phyloP scores from a whole-genome alignment of 2,113 vertebrate genomes.

The Cyprinodon variegatus region DNA sequence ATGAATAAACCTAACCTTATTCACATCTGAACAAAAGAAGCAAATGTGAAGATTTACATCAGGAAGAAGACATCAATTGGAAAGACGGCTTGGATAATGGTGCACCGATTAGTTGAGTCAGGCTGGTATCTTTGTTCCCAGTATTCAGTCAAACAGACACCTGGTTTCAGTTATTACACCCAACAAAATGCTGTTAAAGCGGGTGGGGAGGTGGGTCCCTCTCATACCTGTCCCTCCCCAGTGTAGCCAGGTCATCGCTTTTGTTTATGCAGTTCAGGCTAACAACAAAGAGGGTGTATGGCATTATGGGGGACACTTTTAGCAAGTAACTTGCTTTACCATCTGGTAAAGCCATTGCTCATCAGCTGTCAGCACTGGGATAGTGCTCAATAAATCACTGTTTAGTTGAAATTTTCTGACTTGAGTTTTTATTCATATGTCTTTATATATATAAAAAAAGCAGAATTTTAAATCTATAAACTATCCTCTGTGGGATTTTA shows the following conservation, averaged over 20 bases:
- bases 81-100: slow-evolving; percentile 31
- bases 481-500: slow-evolving; percentile 57
- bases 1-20: slow-evolving; percentile 10
- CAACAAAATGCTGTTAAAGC: slow-evolving; percentile 66
- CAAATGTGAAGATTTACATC: slow-evolving; percentile 27
- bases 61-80: slow-evolving; percentile 19
- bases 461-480: slow-evolving; percentile 26
- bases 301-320: slow-evolving; percentile 37
- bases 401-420: slow-evolving; percentile 31
- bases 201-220: slow-evolving; percentile 40
- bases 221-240: slow-evolving; percentile 29
- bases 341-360: slow-evolving; percentile 74
- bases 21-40: slow-evolving; percentile 15
- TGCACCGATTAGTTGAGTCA: slow-evolving; percentile 42
- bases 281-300: slow-evolving; percentile 20
- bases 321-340: slow-evolving; percentile 68
- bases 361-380: slow-evolving; percentile 57
- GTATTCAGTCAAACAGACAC: slow-evolving; percentile 66
- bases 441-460: slow-evolving; percentile 43
- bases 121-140: slow-evolving; percentile 61
- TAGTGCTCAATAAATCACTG: slow-evolving; percentile 64
- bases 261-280: slow-evolving; percentile 38
- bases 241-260: slow-evolving; percentile 56
- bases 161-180: slow-evolving; percentile 73
- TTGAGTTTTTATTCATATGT: slow-evolving; percentile 23